Percentiles rank a stretch among this genome's conserved stretches.
Conservation (phyloP, 2,797 vertebrate species). For the Epinephelus awoara region DNA sequence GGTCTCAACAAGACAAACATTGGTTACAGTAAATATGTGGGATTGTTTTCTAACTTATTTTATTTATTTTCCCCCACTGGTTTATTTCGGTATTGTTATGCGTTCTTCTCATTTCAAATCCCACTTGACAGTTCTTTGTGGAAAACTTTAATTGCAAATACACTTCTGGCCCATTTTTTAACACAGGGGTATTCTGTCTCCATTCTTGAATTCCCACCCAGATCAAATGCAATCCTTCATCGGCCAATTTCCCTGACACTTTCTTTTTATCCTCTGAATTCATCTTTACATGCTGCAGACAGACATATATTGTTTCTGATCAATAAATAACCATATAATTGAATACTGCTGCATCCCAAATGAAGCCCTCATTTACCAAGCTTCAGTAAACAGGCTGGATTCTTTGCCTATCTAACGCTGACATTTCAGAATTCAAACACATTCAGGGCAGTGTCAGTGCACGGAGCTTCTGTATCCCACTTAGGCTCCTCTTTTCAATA, state of each 20-base stretch:
- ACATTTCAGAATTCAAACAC: constrained; percentile 86
- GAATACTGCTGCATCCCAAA: constrained; percentile 86
- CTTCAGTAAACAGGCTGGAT: constrained; percentile 84
- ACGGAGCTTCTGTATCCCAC: constrained; percentile 73
- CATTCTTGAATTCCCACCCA: constrained; percentile 80
- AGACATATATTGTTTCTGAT: constrained; percentile 86
- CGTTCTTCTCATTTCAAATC: constrained; percentile 65
- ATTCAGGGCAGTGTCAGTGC: constrained; percentile 76
- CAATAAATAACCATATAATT: constrained; percentile 88
- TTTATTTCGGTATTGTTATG: constrained; percentile 57
- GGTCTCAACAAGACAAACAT: constrained; percentile 24
- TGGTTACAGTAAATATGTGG: constrained; percentile 5
- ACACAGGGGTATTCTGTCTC: constrained; percentile 80
- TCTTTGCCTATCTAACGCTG: constrained; percentile 84
- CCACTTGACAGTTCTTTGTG: constrained; percentile 70
- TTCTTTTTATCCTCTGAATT: constrained; percentile 82
- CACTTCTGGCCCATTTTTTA: constrained; percentile 72
- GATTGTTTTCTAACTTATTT: constrained; percentile 19
- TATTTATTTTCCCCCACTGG: constrained; percentile 21
- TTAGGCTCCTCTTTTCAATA: constrained; percentile 80
- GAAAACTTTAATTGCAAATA: constrained; percentile 79
- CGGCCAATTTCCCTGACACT: constrained; percentile 84
- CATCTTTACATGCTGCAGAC: constrained; percentile 81
- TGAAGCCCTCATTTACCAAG: constrained; percentile 87
- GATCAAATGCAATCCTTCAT: constrained; percentile 86